Evolutionary conservation across 2,888 invertebrate species (phyloP).

Genomic region (Sphaeridia pumilis): DNA sequence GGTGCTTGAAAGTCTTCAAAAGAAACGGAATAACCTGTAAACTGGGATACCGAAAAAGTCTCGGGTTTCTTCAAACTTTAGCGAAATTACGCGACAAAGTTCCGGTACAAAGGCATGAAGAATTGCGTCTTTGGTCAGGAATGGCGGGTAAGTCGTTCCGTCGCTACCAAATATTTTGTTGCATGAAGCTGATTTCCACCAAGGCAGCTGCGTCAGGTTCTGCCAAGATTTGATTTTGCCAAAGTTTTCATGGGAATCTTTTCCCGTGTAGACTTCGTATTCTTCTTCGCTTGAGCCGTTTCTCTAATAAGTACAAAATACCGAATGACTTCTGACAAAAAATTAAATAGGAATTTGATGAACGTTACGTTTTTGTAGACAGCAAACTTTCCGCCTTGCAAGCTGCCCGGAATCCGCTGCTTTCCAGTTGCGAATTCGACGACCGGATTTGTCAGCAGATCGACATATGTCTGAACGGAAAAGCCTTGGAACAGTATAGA

Average conservation of each 20-base stretch:
- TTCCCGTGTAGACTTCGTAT: constrained; percentile 28
- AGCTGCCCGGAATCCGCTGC: constrained; percentile 9
- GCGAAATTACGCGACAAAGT: constrained; percentile 45
- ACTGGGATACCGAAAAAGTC: constrained; percentile 57
- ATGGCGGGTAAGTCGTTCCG: constrained; percentile 72
- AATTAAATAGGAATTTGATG: too few relatives aligned
- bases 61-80: constrained; percentile 49
- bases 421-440: constrained; percentile 1
- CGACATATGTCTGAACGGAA: constrained; percentile 14
- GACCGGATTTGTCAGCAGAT: constrained; percentile 10
- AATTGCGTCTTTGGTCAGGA: constrained; percentile 52
- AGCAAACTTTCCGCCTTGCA: constrained; percentile 15
- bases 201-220: constrained; percentile 18
- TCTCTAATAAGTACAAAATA: constrained; percentile 17
- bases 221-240: constrained; percentile 27
- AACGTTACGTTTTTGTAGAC: constrained; percentile 19
- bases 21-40: constrained; percentile 53
- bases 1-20: constrained; percentile 53
- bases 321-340: too few relatives aligned
- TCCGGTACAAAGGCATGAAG: constrained; percentile 43
- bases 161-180: constrained; percentile 43
- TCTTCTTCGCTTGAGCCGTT: constrained; percentile 32
- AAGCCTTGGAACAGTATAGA: constrained; percentile 22
- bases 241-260: constrained; percentile 15
- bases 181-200: constrained; percentile 25